A percentile compares a stretch with the other conserved stretches of the same genome.
Evolutionary conservation across 2,797 vertebrate species (phyloP).

Genomic region (Hozukius guyotensis): DNA sequence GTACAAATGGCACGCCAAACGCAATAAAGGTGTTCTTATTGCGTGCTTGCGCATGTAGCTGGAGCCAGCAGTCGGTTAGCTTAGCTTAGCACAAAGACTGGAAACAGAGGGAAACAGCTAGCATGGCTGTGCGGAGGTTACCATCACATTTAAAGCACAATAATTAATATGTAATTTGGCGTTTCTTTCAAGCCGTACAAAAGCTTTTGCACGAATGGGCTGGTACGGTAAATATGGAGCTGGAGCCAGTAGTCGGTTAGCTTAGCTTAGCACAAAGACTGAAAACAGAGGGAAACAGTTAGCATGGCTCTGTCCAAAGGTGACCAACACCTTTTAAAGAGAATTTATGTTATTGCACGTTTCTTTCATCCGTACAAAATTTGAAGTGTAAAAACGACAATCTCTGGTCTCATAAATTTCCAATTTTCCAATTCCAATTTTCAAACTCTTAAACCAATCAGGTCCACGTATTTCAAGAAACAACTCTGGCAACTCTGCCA

Average conservation of each 20-base stretch:
- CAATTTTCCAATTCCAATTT: background rate
- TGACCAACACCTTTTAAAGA: background rate
- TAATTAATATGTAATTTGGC: too few species aligned
- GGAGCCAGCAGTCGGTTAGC: too few species aligned
- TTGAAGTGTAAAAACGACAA: fast-evolving
- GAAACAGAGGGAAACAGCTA: too few species aligned
- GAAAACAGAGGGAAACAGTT: too few species aligned
- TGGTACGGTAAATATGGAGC: background rate
- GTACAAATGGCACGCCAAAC: background rate
- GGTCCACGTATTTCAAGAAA: background rate
- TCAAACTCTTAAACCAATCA: background rate
- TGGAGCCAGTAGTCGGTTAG: background rate
- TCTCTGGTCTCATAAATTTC: background rate
- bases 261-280: conserved; percentile 8
- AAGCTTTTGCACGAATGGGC: too few species aligned
- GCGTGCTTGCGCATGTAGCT: too few species aligned
- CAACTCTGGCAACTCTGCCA: background rate
- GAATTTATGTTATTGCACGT: background rate
- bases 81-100: too few species aligned
- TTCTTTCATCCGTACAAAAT: background rate
- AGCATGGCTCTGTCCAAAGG: too few species aligned
- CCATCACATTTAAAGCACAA: too few species aligned
- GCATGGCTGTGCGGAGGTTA: too few species aligned
- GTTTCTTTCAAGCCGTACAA: too few species aligned
- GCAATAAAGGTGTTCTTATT: background rate